A percentile compares a stretch with the other conserved stretches of the same genome.
Evolutionary conservation across 2,888 invertebrate species (phyloP).

Genomic region (Palloptera scutellata): DNA sequence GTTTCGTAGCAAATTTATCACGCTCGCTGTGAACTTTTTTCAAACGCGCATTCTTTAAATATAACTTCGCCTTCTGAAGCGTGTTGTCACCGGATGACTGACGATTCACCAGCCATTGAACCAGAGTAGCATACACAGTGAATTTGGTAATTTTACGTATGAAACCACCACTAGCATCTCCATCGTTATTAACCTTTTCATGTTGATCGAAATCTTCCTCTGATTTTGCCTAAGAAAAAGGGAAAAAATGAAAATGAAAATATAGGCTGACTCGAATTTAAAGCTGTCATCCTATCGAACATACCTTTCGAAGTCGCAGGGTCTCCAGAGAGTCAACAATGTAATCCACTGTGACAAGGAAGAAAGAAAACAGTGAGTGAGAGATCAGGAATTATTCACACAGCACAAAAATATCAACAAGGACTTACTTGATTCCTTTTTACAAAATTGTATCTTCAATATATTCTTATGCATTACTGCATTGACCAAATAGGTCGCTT

Average conservation of each 20-base stretch:
- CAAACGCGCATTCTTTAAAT: constrained; percentile 43
- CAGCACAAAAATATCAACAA: neutral
- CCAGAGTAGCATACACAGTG: constrained; percentile 57
- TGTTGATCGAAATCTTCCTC: no score
- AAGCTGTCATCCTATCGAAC: no score
- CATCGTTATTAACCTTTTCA: no score
- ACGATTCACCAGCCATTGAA: constrained; percentile 60
- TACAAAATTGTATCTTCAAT: constrained; percentile 68
- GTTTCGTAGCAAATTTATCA: constrained; percentile 50
- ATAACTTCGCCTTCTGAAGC: constrained; percentile 49
- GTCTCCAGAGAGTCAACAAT: constrained; percentile 51
- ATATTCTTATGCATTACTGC: constrained; percentile 75
- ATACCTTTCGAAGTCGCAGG: constrained; percentile 36
- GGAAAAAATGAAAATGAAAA: no score
- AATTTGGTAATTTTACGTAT: constrained; percentile 57
- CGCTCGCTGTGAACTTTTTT: constrained; percentile 46
- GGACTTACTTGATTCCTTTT: constrained; percentile 50
- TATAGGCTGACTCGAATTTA: no score
- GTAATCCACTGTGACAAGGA: constrained; percentile 45
- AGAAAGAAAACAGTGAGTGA: neutral
- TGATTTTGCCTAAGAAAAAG: no score
- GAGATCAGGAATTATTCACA: neutral
- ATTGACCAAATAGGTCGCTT: constrained; percentile 72
- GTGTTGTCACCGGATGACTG: constrained; percentile 49
- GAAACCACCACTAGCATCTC: constrained; percentile 42